Base-by-base conservation (phyloP, 2,888 invertebrate genomes). In the Clunio marinus region DNA sequence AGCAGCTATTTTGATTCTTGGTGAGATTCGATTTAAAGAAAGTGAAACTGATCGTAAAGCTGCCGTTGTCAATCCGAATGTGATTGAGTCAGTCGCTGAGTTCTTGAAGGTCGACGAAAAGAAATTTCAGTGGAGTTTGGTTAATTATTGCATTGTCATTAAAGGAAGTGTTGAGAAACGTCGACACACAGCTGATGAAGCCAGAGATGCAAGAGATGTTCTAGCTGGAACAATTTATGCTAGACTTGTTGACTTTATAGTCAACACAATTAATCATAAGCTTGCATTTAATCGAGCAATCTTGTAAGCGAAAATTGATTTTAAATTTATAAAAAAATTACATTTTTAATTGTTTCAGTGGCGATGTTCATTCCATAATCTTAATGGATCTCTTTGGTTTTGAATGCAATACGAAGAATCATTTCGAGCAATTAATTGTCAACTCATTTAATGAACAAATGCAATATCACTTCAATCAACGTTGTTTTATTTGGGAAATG, bases 391-490 rank as follows among this genome's bases (percentile, higher is more conserved):
- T 93, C 79, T 94, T 89, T 75, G 96, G 96, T 0, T 95, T 96
- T 75, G 96, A 96, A 81, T 94, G 94, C 75, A 93, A 89, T 76
- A 86, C 87, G 72, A 83, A 86, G 73, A 96, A 96, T 78, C 85
- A 88, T 10, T 81, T 95, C 71, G 92, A 95, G 73, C 95, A 96
- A 76, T 81, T 96, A 7, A 86, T 93, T 72, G 88, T 94, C 1
- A 96, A 96, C 75, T 88, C 89, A 1, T 83, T 91, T 69, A 96
- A 96, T 75, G 96, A 96, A 76, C 94, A 96, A 78, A 84, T 96
- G 76, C 95, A 96, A 75, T 96, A 93, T 76, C 87, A 93, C 73
- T 96, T 93, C 77, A 91, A 94, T 74, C 96, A 96, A 78, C 85
- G 91, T 75, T 84, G 93, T 70, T 96, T 96, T 77, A 88, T 88